phyloP scores from a whole-genome alignment of 2,113 vertebrate species.

The Pterocles orientalis region DNA sequence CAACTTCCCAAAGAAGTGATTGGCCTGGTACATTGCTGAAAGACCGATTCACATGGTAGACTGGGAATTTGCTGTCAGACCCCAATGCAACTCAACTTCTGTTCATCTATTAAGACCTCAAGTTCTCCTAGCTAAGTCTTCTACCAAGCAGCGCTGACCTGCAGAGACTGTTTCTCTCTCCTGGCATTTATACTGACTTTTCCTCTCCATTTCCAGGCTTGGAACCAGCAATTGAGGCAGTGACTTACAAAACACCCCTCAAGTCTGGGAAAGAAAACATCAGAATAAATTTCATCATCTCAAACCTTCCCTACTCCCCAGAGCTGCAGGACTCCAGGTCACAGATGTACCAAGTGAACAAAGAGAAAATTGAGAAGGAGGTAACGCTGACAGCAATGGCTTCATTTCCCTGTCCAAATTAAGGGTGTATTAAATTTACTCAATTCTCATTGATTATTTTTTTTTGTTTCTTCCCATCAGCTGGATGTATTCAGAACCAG shows the following conservation, averaged over 20 bases:
- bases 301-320: constrained; percentile 59
- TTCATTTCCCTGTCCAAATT: neutral
- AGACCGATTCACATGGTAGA: neutral
- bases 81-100: neutral
- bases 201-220: constrained; percentile 12
- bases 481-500: constrained; percentile 63
- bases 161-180: neutral
- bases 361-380: constrained; percentile 63
- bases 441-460: neutral
- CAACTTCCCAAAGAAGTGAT: neutral
- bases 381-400: constrained; percentile 5
- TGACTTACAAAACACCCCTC: neutral
- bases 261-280: constrained; percentile 15
- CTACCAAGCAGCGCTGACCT: no score
- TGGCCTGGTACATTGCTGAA: neutral
- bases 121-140: neutral
- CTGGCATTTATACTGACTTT: neutral
- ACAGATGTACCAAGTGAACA: constrained; percentile 4
- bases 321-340: constrained; percentile 37
- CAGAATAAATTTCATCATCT: constrained; percentile 68
- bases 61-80: neutral
- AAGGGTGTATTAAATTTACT: neutral
- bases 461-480: constrained; percentile 49
- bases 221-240: neutral
- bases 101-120: neutral